Evolutionary conservation across 2,888 invertebrate genomes (phyloP).

Genomic region (Parelbella ahira): DNA sequence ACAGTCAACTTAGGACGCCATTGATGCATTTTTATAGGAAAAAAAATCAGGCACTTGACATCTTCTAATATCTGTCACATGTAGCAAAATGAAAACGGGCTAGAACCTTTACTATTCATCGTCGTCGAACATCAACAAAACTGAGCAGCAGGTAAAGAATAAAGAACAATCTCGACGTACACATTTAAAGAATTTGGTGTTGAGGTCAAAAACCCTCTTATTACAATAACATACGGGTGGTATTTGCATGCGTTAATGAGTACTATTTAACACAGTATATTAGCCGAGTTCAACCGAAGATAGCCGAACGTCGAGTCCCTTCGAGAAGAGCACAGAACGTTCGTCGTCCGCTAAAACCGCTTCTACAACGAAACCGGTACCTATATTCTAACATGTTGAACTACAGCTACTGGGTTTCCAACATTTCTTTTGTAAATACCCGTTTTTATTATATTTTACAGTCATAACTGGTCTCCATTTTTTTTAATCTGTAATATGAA

Average conservation of each 20-base stretch:
- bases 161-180: slow-evolving; percentile 18
- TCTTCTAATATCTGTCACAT: too few species aligned
- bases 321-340: slow-evolving; percentile 14
- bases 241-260: slow-evolving; percentile 6
- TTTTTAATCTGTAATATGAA: background rate
- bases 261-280: background rate
- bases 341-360: slow-evolving; percentile 5
- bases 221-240: background rate
- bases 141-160: slow-evolving; percentile 11
- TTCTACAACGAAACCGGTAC: slow-evolving; percentile 3
- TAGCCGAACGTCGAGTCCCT: slow-evolving; percentile 5
- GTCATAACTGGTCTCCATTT: background rate
- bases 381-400: background rate
- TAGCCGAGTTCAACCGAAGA: slow-evolving; percentile 1
- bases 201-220: background rate
- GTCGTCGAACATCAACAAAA: background rate
- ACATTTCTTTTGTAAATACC: background rate
- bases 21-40: too few species aligned
- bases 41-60: too few species aligned
- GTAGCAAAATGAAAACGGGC: background rate
- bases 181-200: slow-evolving; percentile 4
- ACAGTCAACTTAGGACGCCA: too few species aligned
- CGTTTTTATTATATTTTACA: background rate
- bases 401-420: slow-evolving; percentile 1
- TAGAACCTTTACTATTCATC: background rate